Evolutionary conservation across 2,113 vertebrate species (phyloP), one percentile per base, ranked within the genome.

Genomic region (Clarias gariepinus): DNA sequence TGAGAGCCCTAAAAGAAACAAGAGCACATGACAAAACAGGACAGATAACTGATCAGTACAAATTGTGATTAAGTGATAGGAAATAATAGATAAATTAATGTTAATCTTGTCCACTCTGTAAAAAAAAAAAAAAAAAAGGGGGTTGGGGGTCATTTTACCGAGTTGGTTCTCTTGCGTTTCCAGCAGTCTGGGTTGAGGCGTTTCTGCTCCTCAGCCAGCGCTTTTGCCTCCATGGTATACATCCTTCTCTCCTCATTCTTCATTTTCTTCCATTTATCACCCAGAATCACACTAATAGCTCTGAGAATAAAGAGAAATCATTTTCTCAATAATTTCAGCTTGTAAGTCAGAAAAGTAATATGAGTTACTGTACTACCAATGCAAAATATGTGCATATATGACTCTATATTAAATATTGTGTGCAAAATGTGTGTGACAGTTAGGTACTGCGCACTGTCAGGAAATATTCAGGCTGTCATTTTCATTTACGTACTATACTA

Each of bases 221-320:
- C 98, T 93, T 99, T 99, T 94, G 98, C 98, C 96, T 99, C 98
- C 95, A 97, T 94, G 57, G 98, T 99, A 92, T 97, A 99, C 95
- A 98, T 96, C 92, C 97, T 95, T 87, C 98, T 96, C 90, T 99
- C 98, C 90, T 99, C 98, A 0, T 96, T 98, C 91, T 98, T 99
- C 98, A 99, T 99, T 92, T 99, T 99, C 96, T 99, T 99, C 98
- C 98, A 99, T 94, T 96, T 97, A 93, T 99, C 98, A 66, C 98
- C 98, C 19, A 99, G 96, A 92, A 99, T 99, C 94, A 99, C 98
- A 87, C 98, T 99, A 93, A 99, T 99, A 96, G 98, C 98, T 97
- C 98, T 99, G 93, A 66, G 93, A 69, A 30, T 68, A 82, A 83
- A 87, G 30, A 79, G 64, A 12, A 85, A n/a, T 85, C 73, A 25